These are phyloP conservation scores for Micromys minutus DNA, from an alignment of 2,113 vertebrate genomes.

Conservation along the genomic window DNA sequence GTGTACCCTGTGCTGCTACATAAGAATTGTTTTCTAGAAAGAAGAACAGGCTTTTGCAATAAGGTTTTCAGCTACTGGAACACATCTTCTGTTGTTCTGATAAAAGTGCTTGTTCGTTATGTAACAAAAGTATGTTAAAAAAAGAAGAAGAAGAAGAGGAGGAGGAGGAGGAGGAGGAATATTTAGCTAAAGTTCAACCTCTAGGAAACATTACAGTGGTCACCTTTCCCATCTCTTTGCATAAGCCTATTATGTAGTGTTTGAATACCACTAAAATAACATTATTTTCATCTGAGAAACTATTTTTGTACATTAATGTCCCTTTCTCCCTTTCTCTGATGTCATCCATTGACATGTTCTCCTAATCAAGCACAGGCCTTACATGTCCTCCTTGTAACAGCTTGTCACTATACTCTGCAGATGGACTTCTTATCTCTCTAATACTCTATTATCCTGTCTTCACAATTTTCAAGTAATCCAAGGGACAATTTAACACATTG, in stretches of 20 bases:
- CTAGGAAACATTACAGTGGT: background rate
- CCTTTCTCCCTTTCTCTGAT: background rate
- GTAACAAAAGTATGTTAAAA: background rate
- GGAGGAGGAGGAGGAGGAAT: no score
- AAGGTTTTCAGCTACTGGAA: background rate
- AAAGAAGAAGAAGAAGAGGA: no score
- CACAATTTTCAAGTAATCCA: background rate
- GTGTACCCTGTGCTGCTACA: background rate
- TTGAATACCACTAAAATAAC: background rate
- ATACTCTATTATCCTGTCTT: background rate
- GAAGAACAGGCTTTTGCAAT: background rate
- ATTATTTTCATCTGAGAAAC: background rate
- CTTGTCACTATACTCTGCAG: background rate
- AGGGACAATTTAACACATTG: constrained; percentile 13
- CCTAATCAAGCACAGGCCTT: background rate
- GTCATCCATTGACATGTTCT: background rate
- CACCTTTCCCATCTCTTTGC: background rate
- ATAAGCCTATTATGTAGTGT: background rate
- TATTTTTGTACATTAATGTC: background rate
- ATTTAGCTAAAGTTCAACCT: background rate
- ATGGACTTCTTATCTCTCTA: background rate
- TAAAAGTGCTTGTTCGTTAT: background rate
- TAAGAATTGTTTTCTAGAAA: background rate
- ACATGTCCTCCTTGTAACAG: background rate
- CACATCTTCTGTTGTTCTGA: background rate